Percentiles rank a stretch among this genome's conserved stretches.
Conservation (phyloP, 1,140 invertebrate genomes). For the Drosophila nigromelanica region DNA sequence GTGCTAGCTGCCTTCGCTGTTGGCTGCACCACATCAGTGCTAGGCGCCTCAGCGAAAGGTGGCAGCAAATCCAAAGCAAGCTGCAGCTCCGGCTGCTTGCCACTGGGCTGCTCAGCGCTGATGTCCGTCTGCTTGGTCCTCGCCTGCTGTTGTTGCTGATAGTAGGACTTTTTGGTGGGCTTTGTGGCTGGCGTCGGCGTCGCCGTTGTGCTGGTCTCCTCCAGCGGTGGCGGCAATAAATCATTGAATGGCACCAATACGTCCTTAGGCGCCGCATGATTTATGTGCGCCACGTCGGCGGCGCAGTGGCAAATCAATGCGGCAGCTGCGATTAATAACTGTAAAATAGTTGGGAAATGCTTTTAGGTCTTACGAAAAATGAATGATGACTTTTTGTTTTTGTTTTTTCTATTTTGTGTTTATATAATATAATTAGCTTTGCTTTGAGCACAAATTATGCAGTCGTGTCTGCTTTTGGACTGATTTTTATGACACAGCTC, state of each 20-base stretch:
- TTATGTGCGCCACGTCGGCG: conserved; percentile 69
- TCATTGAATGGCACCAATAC: conserved; percentile 74
- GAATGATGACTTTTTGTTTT: conserved; percentile 30
- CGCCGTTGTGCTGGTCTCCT: conserved; percentile 41
- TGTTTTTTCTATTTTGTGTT: conserved; percentile 6
- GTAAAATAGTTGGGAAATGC: conserved; percentile 28
- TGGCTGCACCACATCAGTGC: conserved; percentile 15
- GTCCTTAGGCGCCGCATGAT: conserved; percentile 45
- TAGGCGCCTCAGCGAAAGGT: conserved; percentile 54
- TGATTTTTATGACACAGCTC: conserved; percentile 42
- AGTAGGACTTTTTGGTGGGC: conserved; percentile 69
- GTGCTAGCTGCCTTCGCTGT: background rate
- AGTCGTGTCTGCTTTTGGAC: conserved; percentile 29
- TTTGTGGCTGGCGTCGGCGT: conserved; percentile 31
- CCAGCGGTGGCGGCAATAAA: conserved; percentile 71
- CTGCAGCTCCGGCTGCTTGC: conserved; percentile 20
- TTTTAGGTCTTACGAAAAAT: conserved; percentile 21
- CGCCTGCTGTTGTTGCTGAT: conserved; percentile 51
- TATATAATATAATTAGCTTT: conserved; percentile 37
- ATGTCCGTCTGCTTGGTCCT: conserved; percentile 12
- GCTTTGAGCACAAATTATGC: conserved; percentile 39
- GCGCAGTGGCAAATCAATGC: conserved; percentile 46
- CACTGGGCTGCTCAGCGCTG: conserved; percentile 32
- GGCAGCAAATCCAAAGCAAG: conserved; percentile 63
- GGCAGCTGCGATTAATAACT: conserved; percentile 61